These are phyloP conservation scores for Campylomormyrus numenius DNA, from an alignment of 2,113 vertebrate genomes.

Conservation along the genomic window DNA sequence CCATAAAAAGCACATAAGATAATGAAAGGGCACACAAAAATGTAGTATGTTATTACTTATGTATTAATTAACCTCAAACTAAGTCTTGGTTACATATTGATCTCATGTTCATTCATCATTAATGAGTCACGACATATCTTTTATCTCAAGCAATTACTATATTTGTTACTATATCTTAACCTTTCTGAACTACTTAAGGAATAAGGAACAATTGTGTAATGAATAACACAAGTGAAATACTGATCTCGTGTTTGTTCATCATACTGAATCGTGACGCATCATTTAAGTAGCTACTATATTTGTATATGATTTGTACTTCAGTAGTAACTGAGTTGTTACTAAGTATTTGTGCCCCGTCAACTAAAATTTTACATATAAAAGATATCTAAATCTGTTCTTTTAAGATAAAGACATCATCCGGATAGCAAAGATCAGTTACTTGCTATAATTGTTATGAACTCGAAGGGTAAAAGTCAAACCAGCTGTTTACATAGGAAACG, in stretches of 20 bases:
- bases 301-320: not conserved
- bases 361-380: not conserved
- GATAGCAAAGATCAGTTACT: not conserved
- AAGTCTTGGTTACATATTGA: not conserved
- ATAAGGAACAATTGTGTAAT: not conserved
- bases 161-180: not conserved
- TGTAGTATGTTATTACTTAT: not conserved
- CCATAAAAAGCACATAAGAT: not conserved
- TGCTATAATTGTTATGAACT: not conserved
- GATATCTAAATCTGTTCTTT: not conserved
- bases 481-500: not conserved
- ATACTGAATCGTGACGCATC: not conserved
- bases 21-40: not conserved
- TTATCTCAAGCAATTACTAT: not conserved
- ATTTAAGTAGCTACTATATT: not conserved
- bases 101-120: not conserved
- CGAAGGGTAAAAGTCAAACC: not conserved
- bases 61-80: not conserved
- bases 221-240: not conserved
- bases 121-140: not conserved
- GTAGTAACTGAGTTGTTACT: not conserved
- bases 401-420: not conserved
- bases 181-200: not conserved
- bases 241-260: not conserved
- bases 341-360: not conserved